phyloP scores from a whole-genome alignment of 2,797 vertebrate genomes.

The Hephaestus fuliginosus region DNA sequence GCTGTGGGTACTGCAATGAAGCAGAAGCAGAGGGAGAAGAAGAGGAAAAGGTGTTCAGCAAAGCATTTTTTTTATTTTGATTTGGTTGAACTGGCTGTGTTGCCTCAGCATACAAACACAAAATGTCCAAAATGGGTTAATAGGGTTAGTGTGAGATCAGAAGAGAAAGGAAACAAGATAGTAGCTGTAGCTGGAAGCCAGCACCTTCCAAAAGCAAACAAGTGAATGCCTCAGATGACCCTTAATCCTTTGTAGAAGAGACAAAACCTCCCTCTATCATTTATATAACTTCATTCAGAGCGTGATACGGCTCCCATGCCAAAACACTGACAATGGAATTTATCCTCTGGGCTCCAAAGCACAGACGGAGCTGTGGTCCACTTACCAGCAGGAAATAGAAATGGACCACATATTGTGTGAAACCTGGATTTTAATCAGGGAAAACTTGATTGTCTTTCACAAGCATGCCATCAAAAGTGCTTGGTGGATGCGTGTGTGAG shows the following conservation, averaged over 20 bases:
- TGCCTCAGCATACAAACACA: conserved; percentile 26
- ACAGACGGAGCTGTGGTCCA: conserved; percentile 2
- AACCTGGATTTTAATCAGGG: conserved; percentile 51
- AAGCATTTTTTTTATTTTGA: not conserved
- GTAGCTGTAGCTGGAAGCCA: conserved; percentile 50
- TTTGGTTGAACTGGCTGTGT: not conserved
- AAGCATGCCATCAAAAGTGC: conserved; percentile 19
- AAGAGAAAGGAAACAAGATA: conserved; percentile 33
- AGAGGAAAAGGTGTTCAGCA: not conserved
- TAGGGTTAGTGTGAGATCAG: conserved; percentile 49
- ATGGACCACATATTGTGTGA: conserved; percentile 42
- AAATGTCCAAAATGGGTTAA: conserved; percentile 46
- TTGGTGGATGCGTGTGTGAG: not conserved
- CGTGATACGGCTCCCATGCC: conserved; percentile 25
- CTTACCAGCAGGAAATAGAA: conserved; percentile 26
- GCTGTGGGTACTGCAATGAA: conserved; percentile 91
- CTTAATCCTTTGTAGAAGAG: conserved; percentile 37
- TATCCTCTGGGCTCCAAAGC: conserved; percentile 26
- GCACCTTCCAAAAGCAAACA: conserved; percentile 39
- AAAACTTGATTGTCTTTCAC: conserved; percentile 58
- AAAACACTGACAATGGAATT: conserved; percentile 32
- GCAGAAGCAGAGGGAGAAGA: not conserved
- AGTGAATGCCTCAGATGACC: conserved; percentile 50
- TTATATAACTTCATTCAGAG: conserved; percentile 51
- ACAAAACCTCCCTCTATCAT: conserved; percentile 49